A percentile compares a stretch with the other conserved stretches of the same genome.
These are phyloP conservation scores for Stenopsyche tienmushanensis DNA, from an alignment of 1,140 invertebrate species.

Conservation along the genomic window DNA sequence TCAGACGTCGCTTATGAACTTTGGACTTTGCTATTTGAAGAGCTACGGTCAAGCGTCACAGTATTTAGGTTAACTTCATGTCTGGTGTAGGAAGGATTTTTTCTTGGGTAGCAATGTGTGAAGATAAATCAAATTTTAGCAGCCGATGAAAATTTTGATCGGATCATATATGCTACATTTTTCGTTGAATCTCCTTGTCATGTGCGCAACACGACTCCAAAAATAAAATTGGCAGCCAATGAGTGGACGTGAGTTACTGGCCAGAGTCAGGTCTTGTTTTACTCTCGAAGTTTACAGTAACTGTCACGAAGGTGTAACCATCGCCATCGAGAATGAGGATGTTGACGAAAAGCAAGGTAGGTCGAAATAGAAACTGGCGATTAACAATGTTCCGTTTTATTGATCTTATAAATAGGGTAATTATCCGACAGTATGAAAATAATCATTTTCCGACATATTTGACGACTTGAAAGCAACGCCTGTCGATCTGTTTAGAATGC, in stretches of 20 bases:
- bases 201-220: constrained; percentile 19
- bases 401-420: background rate
- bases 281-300: constrained; percentile 23
- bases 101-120: too few species aligned
- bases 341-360: constrained; percentile 23
- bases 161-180: background rate
- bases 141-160: background rate
- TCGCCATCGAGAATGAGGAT: constrained; percentile 8
- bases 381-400: background rate
- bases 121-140: too few species aligned
- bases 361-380: background rate
- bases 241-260: constrained; percentile 21
- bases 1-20: too few species aligned
- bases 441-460: too few species aligned
- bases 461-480: too few species aligned
- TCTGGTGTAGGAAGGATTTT: too few species aligned
- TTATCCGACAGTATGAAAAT: background rate
- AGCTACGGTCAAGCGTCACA: too few species aligned
- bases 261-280: constrained; percentile 18
- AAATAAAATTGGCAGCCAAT: constrained; percentile 30
- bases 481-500: too few species aligned
- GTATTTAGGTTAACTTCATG: too few species aligned
- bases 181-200: background rate
- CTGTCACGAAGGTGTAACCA: constrained; percentile 25
- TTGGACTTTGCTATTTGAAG: too few species aligned